Evolutionary conservation across 2,113 vertebrate species (phyloP).

Genomic region (Egretta garzetta): DNA sequence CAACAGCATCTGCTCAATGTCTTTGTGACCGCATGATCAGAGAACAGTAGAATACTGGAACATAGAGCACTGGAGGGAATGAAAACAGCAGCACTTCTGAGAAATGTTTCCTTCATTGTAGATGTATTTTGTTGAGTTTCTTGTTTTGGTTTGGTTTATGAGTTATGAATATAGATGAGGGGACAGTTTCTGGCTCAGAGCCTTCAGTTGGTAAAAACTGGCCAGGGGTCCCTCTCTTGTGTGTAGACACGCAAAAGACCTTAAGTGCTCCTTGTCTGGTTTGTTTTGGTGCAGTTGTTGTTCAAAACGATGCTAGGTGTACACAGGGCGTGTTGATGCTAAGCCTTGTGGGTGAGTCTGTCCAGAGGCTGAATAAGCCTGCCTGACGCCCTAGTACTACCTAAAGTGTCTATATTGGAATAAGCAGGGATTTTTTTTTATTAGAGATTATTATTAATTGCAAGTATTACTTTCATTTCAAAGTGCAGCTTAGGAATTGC

Average conservation of each 20-base stretch:
- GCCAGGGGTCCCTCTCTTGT: background rate
- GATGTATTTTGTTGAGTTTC: background rate
- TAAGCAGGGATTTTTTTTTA: background rate
- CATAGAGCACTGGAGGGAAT: background rate
- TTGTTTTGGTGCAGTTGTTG: slow-evolving; percentile 10
- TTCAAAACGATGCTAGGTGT: background rate
- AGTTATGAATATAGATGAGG: background rate
- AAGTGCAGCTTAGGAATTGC: background rate
- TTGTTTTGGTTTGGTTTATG: background rate
- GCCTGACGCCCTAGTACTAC: slow-evolving; percentile 4
- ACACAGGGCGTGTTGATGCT: slow-evolving; percentile 18
- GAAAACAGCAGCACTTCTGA: background rate
- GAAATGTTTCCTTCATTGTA: background rate
- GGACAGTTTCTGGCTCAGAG: background rate
- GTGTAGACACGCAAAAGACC: background rate
- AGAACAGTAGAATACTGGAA: background rate
- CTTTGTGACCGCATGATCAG: background rate
- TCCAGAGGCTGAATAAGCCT: slow-evolving; percentile 34
- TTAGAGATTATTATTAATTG: slow-evolving; percentile 29
- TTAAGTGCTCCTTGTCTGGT: background rate
- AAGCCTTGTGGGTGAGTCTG: slow-evolving; percentile 13
- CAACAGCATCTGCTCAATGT: background rate
- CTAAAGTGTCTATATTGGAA: background rate
- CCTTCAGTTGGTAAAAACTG: background rate
- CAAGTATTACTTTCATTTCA: slow-evolving; percentile 4